A percentile compares a stretch with the other conserved stretches of the same genome.
Evolutionary conservation across 2,113 vertebrate species (phyloP).

Genomic region (Tachuris rubrigastra): DNA sequence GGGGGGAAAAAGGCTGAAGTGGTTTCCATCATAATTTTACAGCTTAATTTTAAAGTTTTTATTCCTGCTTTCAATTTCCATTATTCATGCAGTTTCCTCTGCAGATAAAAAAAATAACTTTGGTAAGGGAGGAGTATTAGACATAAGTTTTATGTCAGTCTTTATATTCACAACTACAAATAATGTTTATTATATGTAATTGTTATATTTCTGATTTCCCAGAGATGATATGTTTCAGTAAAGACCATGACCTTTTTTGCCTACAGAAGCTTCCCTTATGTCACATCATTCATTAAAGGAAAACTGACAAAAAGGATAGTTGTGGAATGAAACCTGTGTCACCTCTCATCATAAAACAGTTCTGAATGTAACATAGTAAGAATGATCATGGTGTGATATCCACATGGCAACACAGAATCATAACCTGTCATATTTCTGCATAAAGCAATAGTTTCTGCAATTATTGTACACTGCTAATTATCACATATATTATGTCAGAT

Average conservation of each 20-base stretch:
- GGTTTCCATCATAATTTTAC: neutral
- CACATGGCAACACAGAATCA: neutral
- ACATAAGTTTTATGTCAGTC: neutral
- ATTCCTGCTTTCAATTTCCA: neutral
- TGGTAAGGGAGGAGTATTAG: neutral
- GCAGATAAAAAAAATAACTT: neutral
- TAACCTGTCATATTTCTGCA: neutral
- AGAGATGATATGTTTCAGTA: neutral
- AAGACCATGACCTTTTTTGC: neutral
- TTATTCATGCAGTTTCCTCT: neutral
- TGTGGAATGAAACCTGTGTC: neutral
- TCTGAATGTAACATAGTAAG: neutral
- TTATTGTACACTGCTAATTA: neutral
- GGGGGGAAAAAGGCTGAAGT: neutral
- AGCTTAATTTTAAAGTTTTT: neutral
- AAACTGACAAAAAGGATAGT: neutral
- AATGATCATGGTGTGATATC: neutral
- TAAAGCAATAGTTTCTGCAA: neutral
- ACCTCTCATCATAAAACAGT: neutral
- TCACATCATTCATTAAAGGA: neutral
- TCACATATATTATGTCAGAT: neutral
- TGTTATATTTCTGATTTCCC: neutral
- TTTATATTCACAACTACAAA: neutral
- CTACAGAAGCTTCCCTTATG: neutral
- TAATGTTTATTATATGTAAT: neutral